phyloP scores from a whole-genome alignment of 2,113 vertebrate species.

The Semnornis frantzii region DNA sequence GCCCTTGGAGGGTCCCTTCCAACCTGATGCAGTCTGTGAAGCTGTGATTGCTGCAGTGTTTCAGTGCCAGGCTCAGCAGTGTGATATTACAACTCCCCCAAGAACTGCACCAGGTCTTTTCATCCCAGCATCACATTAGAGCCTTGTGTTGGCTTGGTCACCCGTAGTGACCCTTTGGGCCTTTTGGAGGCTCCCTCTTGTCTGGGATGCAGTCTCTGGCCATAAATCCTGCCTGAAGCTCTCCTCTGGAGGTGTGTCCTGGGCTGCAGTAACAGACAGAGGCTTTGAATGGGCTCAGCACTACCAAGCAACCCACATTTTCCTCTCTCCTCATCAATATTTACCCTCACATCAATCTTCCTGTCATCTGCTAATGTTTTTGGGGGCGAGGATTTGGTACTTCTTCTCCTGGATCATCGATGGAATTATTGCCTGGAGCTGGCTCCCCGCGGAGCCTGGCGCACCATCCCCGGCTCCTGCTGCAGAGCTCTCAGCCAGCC shows the following conservation, averaged over 20 bases:
- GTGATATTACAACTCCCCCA: background rate
- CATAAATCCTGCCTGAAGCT: background rate
- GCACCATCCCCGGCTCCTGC: background rate
- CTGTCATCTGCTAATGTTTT: constrained; percentile 41
- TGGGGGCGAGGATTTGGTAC: background rate
- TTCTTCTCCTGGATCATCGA: background rate
- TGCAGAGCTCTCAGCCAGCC: background rate
- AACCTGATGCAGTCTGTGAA: too few relatives aligned
- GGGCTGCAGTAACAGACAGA: background rate
- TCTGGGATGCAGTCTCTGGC: constrained; percentile 3
- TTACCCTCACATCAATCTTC: constrained; percentile 56
- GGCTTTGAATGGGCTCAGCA: constrained; percentile 28
- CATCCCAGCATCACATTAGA: constrained; percentile 29
- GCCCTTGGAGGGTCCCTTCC: too few relatives aligned
- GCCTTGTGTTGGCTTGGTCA: constrained; percentile 54
- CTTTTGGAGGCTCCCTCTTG: constrained; percentile 25
- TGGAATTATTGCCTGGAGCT: background rate
- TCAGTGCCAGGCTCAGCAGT: background rate
- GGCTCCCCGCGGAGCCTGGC: background rate
- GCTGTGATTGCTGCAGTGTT: background rate
- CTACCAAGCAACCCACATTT: constrained; percentile 32
- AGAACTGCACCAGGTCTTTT: constrained; percentile 20
- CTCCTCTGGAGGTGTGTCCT: background rate
- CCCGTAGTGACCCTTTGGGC: constrained; percentile 47
- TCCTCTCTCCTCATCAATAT: constrained; percentile 45